Evolutionary conservation across 2,797 vertebrate genomes (phyloP).

Genomic region (Epinephelus coioides): DNA sequence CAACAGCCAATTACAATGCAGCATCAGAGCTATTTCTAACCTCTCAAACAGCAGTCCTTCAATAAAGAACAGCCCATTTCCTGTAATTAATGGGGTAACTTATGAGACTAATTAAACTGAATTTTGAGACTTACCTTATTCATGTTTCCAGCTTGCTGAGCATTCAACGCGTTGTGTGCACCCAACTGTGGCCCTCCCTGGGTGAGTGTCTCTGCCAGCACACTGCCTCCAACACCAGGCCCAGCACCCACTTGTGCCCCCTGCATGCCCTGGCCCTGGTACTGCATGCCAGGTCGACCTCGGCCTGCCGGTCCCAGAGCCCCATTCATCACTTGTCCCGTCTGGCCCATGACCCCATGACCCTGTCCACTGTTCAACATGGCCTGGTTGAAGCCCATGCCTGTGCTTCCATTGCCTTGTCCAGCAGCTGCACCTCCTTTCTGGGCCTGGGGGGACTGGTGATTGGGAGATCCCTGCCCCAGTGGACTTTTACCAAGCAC

Average conservation of each 20-base stretch:
- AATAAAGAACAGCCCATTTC: neutral
- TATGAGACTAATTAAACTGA: neutral
- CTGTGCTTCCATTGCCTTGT: slow-evolving; percentile 83
- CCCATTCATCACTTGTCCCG: slow-evolving; percentile 96
- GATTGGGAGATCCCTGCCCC: slow-evolving; percentile 89
- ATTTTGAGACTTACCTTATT: slow-evolving; percentile 90
- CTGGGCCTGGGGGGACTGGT: slow-evolving; percentile 91
- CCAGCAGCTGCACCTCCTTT: slow-evolving; percentile 89
- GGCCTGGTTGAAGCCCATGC: slow-evolving; percentile 93
- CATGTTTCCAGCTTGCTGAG: slow-evolving; percentile 93
- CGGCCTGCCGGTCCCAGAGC: slow-evolving; percentile 91
- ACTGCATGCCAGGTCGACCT: slow-evolving; percentile 91
- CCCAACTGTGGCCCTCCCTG: slow-evolving; percentile 93
- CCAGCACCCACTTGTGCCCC: slow-evolving; percentile 79
- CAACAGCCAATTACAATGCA: neutral
- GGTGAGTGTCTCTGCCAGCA: slow-evolving; percentile 94
- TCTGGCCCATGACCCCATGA: slow-evolving; percentile 92
- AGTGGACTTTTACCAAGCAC: slow-evolving; percentile 93
- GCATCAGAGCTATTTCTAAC: neutral
- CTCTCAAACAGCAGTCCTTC: neutral
- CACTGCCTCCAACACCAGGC: slow-evolving; percentile 85
- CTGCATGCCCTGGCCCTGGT: slow-evolving; percentile 91
- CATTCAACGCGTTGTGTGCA: slow-evolving; percentile 88
- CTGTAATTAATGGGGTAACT: neutral
- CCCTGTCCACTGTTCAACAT: slow-evolving; percentile 94